Evolutionary conservation across 2,797 vertebrate genomes (phyloP), one percentile per base, ranked within the genome.

Genomic region (Garrulus glandarius): DNA sequence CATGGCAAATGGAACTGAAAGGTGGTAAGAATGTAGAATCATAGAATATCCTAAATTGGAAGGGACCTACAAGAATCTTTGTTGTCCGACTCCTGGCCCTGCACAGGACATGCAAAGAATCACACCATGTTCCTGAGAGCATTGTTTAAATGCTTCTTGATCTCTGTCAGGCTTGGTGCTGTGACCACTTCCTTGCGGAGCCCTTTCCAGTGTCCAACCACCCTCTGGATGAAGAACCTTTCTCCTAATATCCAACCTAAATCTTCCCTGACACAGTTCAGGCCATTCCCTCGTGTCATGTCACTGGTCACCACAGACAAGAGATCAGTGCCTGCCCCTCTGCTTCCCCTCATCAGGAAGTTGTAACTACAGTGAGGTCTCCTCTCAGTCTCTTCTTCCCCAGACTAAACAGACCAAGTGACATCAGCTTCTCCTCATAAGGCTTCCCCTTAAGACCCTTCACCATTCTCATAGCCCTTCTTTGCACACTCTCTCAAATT

Each of bases 221-320:
- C 18, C 23, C 21, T 52, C n/a, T 50, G 37, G 6, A 0, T n/a
- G 18, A 52, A 52, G 37, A 59, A 16, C 4, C 4, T 37, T 50
- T 50, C 22, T 36, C 27, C 22, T n/a, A 19, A 44, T 50, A 59
- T 18, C 32, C 37, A 59, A 5, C 6, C 18, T 32, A 50, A 69
- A 39, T 13, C 15, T 52, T 3, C 4, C 20, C 39, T 69, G 34
- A 53, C 20, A 39, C 11, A 24, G 8, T 39, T 39, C 39, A 53
- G 39, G 11, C 39, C 21, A 22, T 47, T 69, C 17, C 15, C 17
- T 32, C 0, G 0, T 0, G 11, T 15, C 3, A 26, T 78, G 30
- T 63, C 56, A 13, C 34, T 32, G 56, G 5, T 11, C 23, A 53
- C 12, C 11, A 36, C 0, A 78, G 24, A 67, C 8, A 14, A 74